Percentiles rank a stretch among this genome's conserved stretches.
Evolutionary conservation across 1,140 invertebrate species (phyloP).

Genomic region (Neodiprion lecontei): DNA sequence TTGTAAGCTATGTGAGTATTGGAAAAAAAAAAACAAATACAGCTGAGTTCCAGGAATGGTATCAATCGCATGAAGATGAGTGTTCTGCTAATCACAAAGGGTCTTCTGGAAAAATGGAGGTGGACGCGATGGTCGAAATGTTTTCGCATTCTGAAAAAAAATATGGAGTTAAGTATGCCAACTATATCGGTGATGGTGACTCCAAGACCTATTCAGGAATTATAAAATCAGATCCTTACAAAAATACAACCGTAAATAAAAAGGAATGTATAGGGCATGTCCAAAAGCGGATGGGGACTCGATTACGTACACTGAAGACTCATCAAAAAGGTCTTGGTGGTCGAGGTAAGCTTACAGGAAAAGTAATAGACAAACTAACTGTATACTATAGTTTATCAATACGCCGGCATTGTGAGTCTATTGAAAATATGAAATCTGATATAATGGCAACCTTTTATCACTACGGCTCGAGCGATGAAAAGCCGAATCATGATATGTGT

Average conservation of each 20-base stretch:
- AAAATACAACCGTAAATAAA: neutral
- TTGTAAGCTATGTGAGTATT: neutral
- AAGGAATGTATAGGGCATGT: neutral
- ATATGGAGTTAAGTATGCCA: neutral
- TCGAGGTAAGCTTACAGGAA: no score
- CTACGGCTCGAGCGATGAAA: no score
- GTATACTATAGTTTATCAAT: no score
- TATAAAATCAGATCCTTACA: neutral
- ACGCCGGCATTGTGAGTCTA: no score
- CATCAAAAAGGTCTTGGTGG: no score
- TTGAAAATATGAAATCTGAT: no score
- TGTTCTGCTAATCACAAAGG: slow-evolving; percentile 27
- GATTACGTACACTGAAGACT: neutral
- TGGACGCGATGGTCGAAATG: slow-evolving; percentile 15
- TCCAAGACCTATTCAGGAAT: neutral
- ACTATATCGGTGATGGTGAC: neutral
- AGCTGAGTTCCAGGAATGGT: slow-evolving; percentile 24
- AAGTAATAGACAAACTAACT: no score
- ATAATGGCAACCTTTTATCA: no score
- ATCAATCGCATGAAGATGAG: slow-evolving; percentile 22
- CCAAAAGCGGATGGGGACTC: neutral
- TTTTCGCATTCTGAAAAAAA: no score
- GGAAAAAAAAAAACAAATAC: slow-evolving; percentile 23
- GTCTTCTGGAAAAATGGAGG: slow-evolving; percentile 29
- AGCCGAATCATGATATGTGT: neutral